A percentile compares a stretch with the other conserved stretches of the same genome.
phyloP scores from a whole-genome alignment of 2,797 vertebrate species.

The Takifugu rubripes region DNA sequence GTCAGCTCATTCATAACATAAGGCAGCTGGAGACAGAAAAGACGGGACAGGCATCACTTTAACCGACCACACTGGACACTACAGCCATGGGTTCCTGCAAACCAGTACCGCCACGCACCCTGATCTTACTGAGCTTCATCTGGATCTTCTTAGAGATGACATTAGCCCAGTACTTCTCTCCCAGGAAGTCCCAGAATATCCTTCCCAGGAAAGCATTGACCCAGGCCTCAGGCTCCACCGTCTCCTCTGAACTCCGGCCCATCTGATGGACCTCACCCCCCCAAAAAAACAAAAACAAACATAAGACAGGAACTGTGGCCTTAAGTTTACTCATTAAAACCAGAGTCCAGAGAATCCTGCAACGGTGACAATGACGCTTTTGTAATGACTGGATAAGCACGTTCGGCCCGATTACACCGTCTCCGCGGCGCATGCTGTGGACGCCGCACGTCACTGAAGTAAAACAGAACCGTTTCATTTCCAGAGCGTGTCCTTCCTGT shows the following conservation, averaged over 20 bases:
- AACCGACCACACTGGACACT: not conserved
- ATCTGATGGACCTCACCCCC: slow-evolving; percentile 66
- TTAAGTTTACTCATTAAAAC: not conserved
- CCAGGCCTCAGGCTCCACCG: slow-evolving; percentile 87
- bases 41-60: not conserved
- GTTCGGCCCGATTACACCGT: too few relatives aligned
- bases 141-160: slow-evolving; percentile 98
- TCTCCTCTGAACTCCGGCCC: slow-evolving; percentile 66
- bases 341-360: not conserved
- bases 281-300: not conserved
- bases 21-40: slow-evolving; percentile 80
- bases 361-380: too few relatives aligned
- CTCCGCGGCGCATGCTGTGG: too few relatives aligned
- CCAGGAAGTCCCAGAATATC: slow-evolving; percentile 98
- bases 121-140: slow-evolving; percentile 99
- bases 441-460: too few relatives aligned
- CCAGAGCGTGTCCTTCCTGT: too few relatives aligned
- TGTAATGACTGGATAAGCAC: too few relatives aligned
- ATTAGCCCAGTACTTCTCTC: slow-evolving; percentile 95
- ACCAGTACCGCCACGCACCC: slow-evolving; percentile 74
- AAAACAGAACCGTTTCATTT: too few relatives aligned
- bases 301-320: not conserved
- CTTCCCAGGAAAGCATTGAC: slow-evolving; percentile 93
- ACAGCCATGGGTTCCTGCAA: not conserved
- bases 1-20: slow-evolving; percentile 99